Conservation (phyloP, 2,888 invertebrate genomes). For the Phengaris arion region DNA sequence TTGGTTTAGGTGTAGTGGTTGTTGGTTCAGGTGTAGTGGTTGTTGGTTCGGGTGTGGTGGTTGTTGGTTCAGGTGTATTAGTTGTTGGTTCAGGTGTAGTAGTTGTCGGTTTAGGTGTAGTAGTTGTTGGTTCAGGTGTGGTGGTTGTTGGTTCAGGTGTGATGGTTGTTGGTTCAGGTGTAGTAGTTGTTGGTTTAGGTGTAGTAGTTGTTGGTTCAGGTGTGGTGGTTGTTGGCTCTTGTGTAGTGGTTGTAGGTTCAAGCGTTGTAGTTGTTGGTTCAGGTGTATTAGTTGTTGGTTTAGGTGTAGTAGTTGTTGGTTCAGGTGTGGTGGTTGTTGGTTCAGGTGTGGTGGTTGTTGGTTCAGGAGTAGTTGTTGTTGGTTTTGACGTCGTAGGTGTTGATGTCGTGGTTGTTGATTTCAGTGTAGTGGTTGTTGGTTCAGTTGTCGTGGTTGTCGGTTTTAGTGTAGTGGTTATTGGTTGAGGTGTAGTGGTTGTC, state of each 20-base stretch:
- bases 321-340: constrained; percentile 30
- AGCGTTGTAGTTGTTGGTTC: neutral
- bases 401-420: constrained; percentile 34
- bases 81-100: too few relatives aligned
- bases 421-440: constrained; percentile 35
- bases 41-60: neutral
- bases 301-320: neutral
- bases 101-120: too few relatives aligned
- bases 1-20: neutral
- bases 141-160: neutral
- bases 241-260: too few relatives aligned
- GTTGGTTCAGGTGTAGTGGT: neutral
- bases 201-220: constrained; percentile 29
- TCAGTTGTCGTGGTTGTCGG: constrained; percentile 34
- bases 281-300: neutral
- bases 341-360: constrained; percentile 29
- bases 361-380: constrained; percentile 32
- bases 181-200: neutral
- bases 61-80: neutral
- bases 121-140: neutral
- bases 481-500: constrained; percentile 35
- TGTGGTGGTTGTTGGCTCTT: too few relatives aligned
- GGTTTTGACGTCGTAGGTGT: constrained; percentile 31
- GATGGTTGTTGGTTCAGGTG: neutral
- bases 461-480: constrained; percentile 35